phyloP scores from a whole-genome alignment of 2,888 invertebrate genomes.

The Lasioglossum calceatum region DNA sequence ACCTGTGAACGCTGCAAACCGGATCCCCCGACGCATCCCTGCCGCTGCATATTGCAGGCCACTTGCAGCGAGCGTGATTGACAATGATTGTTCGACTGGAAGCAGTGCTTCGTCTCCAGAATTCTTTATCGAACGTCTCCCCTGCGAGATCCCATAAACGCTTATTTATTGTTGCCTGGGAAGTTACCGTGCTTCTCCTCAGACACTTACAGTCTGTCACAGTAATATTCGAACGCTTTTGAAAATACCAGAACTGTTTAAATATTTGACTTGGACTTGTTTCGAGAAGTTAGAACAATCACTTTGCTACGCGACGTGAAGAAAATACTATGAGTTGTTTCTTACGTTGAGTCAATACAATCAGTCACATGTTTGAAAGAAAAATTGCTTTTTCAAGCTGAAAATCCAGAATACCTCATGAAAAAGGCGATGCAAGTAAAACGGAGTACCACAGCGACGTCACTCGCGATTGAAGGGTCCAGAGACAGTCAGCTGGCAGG shows the following conservation, averaged over 20 bases:
- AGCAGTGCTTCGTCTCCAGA: not conserved
- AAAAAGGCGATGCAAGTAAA: not conserved
- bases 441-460: not conserved
- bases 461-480: not conserved
- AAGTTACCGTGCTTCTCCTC: not conserved
- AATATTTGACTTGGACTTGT: no score
- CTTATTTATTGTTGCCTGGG: not conserved
- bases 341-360: no score
- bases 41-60: slow-evolving; percentile 16
- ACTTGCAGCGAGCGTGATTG: not conserved
- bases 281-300: no score
- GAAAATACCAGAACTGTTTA: no score
- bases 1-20: not conserved
- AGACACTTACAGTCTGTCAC: not conserved
- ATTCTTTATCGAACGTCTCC: not conserved
- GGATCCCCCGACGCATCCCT: slow-evolving; percentile 14
- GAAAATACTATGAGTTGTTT: no score
- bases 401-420: not conserved
- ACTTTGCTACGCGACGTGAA: no score
- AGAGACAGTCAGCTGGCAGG: not conserved
- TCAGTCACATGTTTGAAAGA: no score
- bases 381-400: not conserved
- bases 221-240: no score
- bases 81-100: slow-evolving; percentile 16
- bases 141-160: not conserved